Base-by-base conservation (phyloP, 2,888 invertebrate species). In the Euzetes globulus region DNA sequence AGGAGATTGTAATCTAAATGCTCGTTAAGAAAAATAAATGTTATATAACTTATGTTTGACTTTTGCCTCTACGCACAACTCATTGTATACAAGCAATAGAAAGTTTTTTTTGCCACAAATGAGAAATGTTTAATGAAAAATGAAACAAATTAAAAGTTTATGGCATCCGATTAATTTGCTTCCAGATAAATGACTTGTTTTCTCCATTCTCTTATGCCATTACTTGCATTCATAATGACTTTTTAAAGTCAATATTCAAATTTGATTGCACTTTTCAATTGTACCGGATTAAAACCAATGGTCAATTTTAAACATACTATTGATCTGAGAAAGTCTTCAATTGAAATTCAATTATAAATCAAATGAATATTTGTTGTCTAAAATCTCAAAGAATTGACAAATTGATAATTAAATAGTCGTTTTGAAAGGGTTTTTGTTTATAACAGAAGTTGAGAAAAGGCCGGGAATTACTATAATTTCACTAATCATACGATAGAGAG, bases 111-210 rank as follows among this genome's bases (percentile, higher is more conserved):
- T 60, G 60, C 29, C 19, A 33, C 60, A 27, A 60, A 27, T 60
- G 29, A 60, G 29, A 60, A 60, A 60, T 60, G 60, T 55, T 55
- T 55, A 55, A 55, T 55, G 55, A 55, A 55, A 55, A 55, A 55
- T 55, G 22, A 60, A 22, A 29, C 60, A 60, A 60, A 60, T 60
- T 60, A 60, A 60, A 60, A 60, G 60, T 29, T 29, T 33, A n/a
- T 9, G 13, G 5, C 33, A 27, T n/a, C 19, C 6, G 29, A 60
- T 60, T 60, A 60, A 60, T 60, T 60, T 60, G 33, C 22, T 27
- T 27, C 13, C 13, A 52, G 17, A 47, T 47, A 47, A 47, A 47
- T 47, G 5, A 47, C 47, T 47, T 47, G 15, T 47, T 47, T 33
- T 33, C 33, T 47, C 47, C 17, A 3, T 47, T 47, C 15, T 11